A percentile compares a stretch with the other conserved stretches of the same genome.
These are phyloP conservation scores for Cottoperca gobio DNA, from an alignment of 2,797 vertebrate species.

Conservation along the genomic window DNA sequence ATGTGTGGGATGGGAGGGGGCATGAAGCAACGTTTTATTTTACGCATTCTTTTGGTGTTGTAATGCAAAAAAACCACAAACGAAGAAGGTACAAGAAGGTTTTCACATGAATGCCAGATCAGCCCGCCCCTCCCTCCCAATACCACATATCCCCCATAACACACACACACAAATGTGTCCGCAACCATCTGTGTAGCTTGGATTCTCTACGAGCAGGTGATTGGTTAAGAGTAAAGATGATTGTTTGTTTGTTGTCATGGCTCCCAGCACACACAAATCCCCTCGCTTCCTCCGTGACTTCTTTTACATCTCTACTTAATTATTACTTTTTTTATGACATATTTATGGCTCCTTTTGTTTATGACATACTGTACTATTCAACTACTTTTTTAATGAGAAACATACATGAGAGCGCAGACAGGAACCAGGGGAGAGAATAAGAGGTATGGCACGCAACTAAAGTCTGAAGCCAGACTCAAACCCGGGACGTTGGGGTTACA, in stretches of 20 bases:
- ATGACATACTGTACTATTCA: too few relatives aligned
- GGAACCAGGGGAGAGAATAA: not conserved
- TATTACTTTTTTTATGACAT: too few relatives aligned
- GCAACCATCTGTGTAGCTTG: not conserved
- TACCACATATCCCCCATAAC: not conserved
- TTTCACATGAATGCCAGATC: too few relatives aligned
- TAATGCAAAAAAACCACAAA: not conserved
- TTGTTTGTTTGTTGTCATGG: not conserved
- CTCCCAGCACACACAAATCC: not conserved
- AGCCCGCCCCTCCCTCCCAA: too few relatives aligned
- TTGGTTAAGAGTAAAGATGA: not conserved
- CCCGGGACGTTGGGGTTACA: accelerated
- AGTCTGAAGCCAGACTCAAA: not conserved
- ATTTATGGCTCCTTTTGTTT: too few relatives aligned
- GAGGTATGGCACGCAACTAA: not conserved
- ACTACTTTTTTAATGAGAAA: too few relatives aligned
- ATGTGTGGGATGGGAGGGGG: not conserved
- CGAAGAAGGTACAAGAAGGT: too few relatives aligned
- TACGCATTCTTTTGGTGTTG: not conserved
- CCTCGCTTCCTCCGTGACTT: not conserved
- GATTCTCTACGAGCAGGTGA: not conserved
- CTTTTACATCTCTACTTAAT: not conserved
- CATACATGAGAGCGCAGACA: too few relatives aligned
- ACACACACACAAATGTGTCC: too few relatives aligned
- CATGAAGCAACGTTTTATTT: not conserved